Evolutionary conservation across 2,113 vertebrate genomes (phyloP).

Genomic region (human (Homo sapiens)): DNA sequence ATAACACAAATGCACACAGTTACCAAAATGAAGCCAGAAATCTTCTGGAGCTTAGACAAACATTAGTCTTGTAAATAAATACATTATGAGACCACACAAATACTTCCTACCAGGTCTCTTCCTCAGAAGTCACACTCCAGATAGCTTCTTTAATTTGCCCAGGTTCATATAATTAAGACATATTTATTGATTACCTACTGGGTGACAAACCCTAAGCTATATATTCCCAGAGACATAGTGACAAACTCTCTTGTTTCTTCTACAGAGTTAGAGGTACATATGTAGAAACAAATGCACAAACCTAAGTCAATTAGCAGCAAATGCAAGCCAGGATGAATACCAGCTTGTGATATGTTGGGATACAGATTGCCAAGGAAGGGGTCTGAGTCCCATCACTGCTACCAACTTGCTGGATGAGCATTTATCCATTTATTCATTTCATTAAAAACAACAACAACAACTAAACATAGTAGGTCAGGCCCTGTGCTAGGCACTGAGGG

Average conservation of each 20-base stretch:
- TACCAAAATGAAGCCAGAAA: conserved; percentile 68
- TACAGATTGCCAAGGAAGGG: neutral
- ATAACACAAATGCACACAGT: conserved; percentile 70
- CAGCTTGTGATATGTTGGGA: neutral
- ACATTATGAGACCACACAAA: conserved; percentile 79
- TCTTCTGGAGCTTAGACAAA: conserved; percentile 74
- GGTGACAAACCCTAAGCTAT: neutral
- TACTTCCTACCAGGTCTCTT: conserved; percentile 53
- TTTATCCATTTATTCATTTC: neutral
- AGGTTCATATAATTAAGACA: conserved; percentile 28
- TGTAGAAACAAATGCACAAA: neutral
- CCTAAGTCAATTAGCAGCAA: neutral
- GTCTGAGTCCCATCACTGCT: neutral
- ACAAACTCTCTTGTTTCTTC: neutral
- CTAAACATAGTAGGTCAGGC: neutral
- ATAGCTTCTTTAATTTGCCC: conserved; percentile 7
- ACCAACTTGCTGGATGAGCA: neutral
- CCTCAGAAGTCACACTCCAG: conserved; percentile 59
- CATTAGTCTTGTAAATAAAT: conserved; percentile 77
- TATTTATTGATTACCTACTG: neutral
- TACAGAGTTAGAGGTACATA: neutral
- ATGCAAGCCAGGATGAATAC: neutral
- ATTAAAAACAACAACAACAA: neutral
- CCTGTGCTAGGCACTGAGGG: neutral
- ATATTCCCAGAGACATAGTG: neutral